Percentiles rank a stretch among this genome's conserved stretches.
Conservation (phyloP, 2,113 vertebrate species). For the Deroptyus accipitrinus region DNA sequence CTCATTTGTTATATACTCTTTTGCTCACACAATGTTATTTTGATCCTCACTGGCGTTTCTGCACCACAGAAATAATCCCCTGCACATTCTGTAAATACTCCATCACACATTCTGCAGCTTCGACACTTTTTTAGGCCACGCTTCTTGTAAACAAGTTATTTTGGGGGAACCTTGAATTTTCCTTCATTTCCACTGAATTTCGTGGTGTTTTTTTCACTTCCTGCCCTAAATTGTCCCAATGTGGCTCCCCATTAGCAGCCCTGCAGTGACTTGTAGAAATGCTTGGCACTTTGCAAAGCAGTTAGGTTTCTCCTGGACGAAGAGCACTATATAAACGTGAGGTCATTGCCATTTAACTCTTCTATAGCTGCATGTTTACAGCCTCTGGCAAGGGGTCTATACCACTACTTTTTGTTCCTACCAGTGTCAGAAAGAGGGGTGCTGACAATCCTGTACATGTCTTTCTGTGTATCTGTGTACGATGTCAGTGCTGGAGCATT, state of each 20-base stretch:
- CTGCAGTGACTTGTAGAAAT: not conserved
- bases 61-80: not conserved
- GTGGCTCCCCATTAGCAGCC: not conserved
- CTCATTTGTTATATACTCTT: not conserved
- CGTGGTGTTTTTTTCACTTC: not conserved
- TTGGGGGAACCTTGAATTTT: not conserved
- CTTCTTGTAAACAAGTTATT: not conserved
- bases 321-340: not conserved
- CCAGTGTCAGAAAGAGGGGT: accelerated
- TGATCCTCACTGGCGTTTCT: not conserved
- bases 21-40: not conserved
- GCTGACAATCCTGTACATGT: not conserved
- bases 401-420: not conserved
- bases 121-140: accelerated
- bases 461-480: not conserved
- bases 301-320: not conserved
- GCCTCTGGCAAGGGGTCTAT: not conserved
- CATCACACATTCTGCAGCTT: not conserved
- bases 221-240: not conserved
- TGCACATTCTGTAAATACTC: not conserved
- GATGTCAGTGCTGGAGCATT: not conserved
- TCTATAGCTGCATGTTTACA: not conserved
- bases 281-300: not conserved
- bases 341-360: not conserved
- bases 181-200: not conserved